Conservation (phyloP, 2,888 invertebrate genomes). For the Conomelus anceps region DNA sequence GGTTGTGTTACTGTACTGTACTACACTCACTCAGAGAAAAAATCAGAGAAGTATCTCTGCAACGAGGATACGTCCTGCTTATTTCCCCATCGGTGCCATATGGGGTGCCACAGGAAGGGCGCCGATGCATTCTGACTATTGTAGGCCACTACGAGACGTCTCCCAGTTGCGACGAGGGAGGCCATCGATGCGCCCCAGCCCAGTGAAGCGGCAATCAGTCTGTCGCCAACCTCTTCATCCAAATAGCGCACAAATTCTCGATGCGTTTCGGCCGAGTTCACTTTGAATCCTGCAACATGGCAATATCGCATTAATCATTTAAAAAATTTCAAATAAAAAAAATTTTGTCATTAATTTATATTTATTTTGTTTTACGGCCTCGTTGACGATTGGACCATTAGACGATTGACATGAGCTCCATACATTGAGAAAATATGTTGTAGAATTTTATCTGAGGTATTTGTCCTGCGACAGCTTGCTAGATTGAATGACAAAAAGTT, state of each 20-base stretch:
- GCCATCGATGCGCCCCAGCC: constrained; percentile 44
- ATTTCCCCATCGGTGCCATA: constrained; percentile 60
- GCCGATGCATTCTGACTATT: constrained; percentile 42
- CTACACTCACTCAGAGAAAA: constrained; percentile 30
- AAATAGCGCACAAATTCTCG: constrained; percentile 40
- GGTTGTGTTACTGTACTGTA: no score
- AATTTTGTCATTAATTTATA: neutral
- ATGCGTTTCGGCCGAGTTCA: constrained; percentile 36
- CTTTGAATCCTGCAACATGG: constrained; percentile 2
- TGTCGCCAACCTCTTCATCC: constrained; percentile 39
- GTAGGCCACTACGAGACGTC: constrained; percentile 48
- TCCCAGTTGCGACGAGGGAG: constrained; percentile 43
- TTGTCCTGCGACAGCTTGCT: no score
- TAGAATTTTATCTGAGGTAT: no score
- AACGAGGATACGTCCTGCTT: constrained; percentile 43
- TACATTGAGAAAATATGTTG: no score
- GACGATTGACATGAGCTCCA: no score
- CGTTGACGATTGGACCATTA: no score
- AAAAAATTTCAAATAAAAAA: neutral
- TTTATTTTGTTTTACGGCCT: neutral
- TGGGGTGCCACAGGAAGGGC: constrained; percentile 47
- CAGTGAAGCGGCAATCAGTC: constrained; percentile 39
- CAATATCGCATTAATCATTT: neutral
- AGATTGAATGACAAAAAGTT: no score
- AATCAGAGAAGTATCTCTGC: constrained; percentile 42